Conservation (phyloP, 1,140 invertebrate species). For the Polypedilum vanderplanki region DNA sequence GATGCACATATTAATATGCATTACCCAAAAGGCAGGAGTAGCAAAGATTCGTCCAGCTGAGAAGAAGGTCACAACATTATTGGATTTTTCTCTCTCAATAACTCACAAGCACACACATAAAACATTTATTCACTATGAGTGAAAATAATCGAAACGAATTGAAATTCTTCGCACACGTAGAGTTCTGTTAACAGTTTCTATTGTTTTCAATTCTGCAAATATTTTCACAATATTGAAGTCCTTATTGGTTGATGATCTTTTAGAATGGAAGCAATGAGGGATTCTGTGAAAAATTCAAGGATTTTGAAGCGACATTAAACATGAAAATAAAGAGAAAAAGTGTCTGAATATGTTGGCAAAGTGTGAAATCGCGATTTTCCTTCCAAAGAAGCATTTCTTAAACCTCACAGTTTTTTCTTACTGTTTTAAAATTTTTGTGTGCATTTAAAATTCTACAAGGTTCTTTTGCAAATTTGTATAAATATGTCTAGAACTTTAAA, state of each 20-base stretch:
- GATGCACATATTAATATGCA: conserved; percentile 4
- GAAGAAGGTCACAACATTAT: conserved; percentile 12
- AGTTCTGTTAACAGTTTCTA: neutral
- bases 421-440: neutral
- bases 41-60: neutral
- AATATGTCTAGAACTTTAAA: neutral
- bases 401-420: conserved; percentile 2
- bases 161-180: neutral
- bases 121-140: too few species aligned
- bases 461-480: neutral
- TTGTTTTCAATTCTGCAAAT: neutral
- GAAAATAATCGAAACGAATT: conserved; percentile 16
- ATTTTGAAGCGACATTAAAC: neutral
- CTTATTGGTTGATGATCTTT: neutral
- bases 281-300: conserved; percentile 26
- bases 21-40: conserved; percentile 10
- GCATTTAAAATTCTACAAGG: neutral
- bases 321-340: neutral
- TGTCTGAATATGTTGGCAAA: neutral
- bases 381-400: neutral
- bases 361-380: conserved; percentile 16
- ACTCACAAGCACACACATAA: neutral
- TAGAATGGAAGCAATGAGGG: neutral
- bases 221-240: conserved; percentile 13
- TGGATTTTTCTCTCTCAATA: neutral